These are phyloP conservation scores for Nebria ingens DNA, from an alignment of 1,140 invertebrate genomes.

Conservation along the genomic window DNA sequence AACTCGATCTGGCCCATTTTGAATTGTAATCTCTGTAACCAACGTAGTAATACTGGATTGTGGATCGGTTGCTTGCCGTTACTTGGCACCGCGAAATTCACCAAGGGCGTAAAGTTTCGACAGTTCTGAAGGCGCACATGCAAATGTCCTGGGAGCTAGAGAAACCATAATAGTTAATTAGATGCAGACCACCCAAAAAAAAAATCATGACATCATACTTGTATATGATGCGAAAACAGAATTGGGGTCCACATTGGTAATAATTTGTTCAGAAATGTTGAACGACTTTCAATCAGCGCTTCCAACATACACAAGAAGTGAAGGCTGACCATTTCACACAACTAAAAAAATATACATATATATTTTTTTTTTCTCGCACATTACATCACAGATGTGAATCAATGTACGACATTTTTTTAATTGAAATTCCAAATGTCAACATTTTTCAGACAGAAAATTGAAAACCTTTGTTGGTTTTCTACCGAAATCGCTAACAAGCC, in stretches of 20 bases:
- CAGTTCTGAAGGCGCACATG: slow-evolving; percentile 83
- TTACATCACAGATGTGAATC: no score
- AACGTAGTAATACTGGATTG: slow-evolving; percentile 55
- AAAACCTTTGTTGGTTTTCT: no score
- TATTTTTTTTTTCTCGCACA: no score
- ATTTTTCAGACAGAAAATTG: no score
- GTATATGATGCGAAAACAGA: slow-evolving; percentile 75
- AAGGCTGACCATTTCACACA: slow-evolving; percentile 95
- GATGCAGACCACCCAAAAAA: no score
- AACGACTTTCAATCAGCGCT: slow-evolving; percentile 90
- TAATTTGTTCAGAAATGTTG: slow-evolving; percentile 78
- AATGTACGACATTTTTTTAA: no score
- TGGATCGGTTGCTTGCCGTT: slow-evolving; percentile 31
- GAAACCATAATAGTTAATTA: slow-evolving; percentile 24
- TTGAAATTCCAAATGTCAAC: no score
- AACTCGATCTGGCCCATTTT: slow-evolving; percentile 97
- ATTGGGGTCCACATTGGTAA: slow-evolving; percentile 85
- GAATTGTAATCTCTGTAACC: slow-evolving; percentile 89
- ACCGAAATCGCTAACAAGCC: no score
- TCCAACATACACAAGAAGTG: slow-evolving; percentile 95
- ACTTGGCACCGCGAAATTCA: slow-evolving; percentile 27
- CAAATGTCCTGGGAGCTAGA: slow-evolving; percentile 86
- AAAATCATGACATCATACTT: no score
- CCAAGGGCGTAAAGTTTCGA: slow-evolving; percentile 59
- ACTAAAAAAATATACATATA: slow-evolving; percentile 50